These are phyloP conservation scores for Isaurus tuberculatus DNA, from an alignment of 92 coral and sea anemone species.

Conservation along the genomic window DNA sequence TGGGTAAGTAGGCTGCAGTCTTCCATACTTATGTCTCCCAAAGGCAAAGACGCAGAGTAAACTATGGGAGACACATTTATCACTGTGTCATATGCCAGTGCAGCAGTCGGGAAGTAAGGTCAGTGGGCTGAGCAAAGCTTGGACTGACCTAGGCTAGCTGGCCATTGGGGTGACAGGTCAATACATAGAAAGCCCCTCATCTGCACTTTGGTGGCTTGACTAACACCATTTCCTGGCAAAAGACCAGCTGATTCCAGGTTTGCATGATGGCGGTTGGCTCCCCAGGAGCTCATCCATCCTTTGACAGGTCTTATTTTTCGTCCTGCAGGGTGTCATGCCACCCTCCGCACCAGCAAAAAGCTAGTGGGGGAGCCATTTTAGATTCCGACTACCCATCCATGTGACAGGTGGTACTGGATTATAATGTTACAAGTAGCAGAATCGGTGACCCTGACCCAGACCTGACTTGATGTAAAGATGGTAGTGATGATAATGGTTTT, in stretches of 20 bases:
- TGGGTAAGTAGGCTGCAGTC: constrained; percentile 5
- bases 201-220: neutral
- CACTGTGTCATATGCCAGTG: neutral
- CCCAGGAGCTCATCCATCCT: neutral
- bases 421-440: too few relatives aligned
- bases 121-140: neutral
- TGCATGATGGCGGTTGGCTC: constrained; percentile 42
- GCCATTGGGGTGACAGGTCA: neutral
- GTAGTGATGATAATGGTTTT: too few relatives aligned
- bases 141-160: neutral
- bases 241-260: neutral
- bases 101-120: neutral
- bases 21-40: neutral
- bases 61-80: neutral
- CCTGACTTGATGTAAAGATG: too few relatives aligned
- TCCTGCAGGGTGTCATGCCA: neutral
- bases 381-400: neutral
- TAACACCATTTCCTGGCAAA: neutral
- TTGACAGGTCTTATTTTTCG: neutral
- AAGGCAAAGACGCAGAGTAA: neutral
- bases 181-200: neutral
- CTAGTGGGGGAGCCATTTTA: too few relatives aligned
- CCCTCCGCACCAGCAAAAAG: neutral
- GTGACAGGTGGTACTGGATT: neutral
- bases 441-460: too few relatives aligned